Conservation (phyloP, 2,888 invertebrate genomes). For the Amphipyra berbera region DNA sequence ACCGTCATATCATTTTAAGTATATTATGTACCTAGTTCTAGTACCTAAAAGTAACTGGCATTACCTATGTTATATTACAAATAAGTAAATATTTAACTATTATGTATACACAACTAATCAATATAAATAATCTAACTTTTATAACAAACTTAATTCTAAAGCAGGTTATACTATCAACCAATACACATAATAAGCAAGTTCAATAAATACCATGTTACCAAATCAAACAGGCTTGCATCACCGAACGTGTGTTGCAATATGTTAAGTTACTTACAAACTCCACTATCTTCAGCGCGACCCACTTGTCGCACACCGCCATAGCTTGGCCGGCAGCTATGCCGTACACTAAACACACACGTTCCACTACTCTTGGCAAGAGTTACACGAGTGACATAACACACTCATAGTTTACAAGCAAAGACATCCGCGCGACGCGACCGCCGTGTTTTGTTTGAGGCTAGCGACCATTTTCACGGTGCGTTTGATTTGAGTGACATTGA, state of each 20-base stretch:
- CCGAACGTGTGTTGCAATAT: constrained; percentile 58
- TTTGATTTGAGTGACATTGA: constrained; percentile 74
- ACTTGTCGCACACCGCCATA: constrained; percentile 88
- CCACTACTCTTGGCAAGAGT: constrained; percentile 60
- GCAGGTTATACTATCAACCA: constrained; percentile 19
- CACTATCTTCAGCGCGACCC: constrained; percentile 88
- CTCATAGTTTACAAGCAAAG: constrained; percentile 60
- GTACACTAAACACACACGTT: constrained; percentile 51
- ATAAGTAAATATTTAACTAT: neutral
- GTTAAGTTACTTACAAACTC: constrained; percentile 84
- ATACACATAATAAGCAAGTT: constrained; percentile 23
- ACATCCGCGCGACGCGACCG: constrained; percentile 79
- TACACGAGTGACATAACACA: constrained; percentile 69
- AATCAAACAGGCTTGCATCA: constrained; percentile 59
- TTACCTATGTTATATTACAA: too few relatives aligned
- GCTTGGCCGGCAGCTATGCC: constrained; percentile 51
- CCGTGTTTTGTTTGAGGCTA: constrained; percentile 76
- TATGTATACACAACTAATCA: neutral
- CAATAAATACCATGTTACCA: constrained; percentile 57
- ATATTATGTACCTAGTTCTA: too few relatives aligned
- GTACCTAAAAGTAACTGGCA: too few relatives aligned
- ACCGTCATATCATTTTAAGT: too few relatives aligned
- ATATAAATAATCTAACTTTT: constrained; percentile 7
- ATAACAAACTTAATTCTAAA: constrained; percentile 24
- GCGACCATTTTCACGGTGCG: constrained; percentile 70